Percentiles rank a stretch among this genome's conserved stretches.
phyloP scores from a whole-genome alignment of 2,888 invertebrate species.

The Hypolimnas misippus region DNA sequence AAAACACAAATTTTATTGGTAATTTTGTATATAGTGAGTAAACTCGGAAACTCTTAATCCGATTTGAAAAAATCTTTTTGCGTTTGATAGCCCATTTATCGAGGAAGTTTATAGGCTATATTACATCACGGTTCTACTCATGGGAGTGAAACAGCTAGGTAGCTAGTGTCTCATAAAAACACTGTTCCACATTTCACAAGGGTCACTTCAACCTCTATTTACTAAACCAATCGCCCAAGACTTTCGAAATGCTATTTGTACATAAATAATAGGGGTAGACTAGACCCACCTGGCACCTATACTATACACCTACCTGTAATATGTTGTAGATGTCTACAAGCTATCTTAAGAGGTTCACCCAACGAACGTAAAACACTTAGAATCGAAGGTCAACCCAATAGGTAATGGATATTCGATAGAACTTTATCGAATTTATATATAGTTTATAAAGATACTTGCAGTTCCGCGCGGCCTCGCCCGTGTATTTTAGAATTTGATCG shows the following conservation, averaged over 20 bases:
- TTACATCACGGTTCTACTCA: too few relatives aligned
- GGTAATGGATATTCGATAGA: conserved; percentile 1
- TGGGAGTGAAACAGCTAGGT: too few relatives aligned
- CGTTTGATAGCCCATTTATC: too few relatives aligned
- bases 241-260: neutral
- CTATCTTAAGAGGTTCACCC: neutral
- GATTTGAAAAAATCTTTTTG: too few relatives aligned
- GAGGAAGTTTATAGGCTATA: too few relatives aligned
- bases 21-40: too few relatives aligned
- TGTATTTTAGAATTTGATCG: too few relatives aligned
- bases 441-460: neutral
- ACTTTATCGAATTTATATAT: neutral
- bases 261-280: conserved; percentile 5
- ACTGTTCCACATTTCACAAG: neutral
- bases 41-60: too few relatives aligned
- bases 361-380: neutral
- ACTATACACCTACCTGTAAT: neutral
- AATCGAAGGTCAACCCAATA: conserved; percentile 3
- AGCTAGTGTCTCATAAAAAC: neutral
- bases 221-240: neutral
- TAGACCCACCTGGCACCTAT: neutral
- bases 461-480: too few relatives aligned
- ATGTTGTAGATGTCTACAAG: neutral
- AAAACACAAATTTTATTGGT: too few relatives aligned
- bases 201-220: neutral